These are phyloP conservation scores for Sesamia inferens DNA, from an alignment of 2,888 invertebrate genomes.

Conservation along the genomic window DNA sequence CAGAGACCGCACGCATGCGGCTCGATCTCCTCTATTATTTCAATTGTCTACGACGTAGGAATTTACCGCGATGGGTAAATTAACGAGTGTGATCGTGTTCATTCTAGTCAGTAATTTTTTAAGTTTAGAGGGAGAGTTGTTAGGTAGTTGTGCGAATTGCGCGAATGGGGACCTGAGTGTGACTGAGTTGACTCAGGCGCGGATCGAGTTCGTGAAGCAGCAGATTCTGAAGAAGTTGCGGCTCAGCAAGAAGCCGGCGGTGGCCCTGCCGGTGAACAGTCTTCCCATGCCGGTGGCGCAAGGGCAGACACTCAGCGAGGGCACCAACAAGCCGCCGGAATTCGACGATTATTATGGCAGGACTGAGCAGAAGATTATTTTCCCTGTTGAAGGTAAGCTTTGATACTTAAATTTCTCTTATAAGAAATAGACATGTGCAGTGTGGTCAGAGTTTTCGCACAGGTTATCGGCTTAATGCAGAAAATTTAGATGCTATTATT, in stretches of 20 bases:
- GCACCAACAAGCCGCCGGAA: slow-evolving; percentile 89
- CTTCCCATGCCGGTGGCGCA: slow-evolving; percentile 94
- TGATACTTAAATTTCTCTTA: background rate
- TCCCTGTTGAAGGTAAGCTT: slow-evolving; percentile 93
- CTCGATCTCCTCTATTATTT: slow-evolving; percentile 80
- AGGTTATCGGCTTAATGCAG: background rate
- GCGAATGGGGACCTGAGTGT: slow-evolving; percentile 84
- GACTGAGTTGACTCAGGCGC: slow-evolving; percentile 91
- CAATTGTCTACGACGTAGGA: slow-evolving; percentile 80
- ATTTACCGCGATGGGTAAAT: slow-evolving; percentile 71
- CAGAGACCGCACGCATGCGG: slow-evolving; percentile 79
- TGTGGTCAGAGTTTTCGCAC: background rate
- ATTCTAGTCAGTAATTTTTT: slow-evolving; percentile 79
- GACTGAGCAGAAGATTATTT: slow-evolving; percentile 95
- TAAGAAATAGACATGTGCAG: background rate
- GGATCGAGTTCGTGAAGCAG: slow-evolving; percentile 95
- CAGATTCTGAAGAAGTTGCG: slow-evolving; percentile 95
- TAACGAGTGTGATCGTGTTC: slow-evolving; percentile 75
- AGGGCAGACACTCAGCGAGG: slow-evolving; percentile 91
- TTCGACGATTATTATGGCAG: slow-evolving; percentile 95
- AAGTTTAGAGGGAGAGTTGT: slow-evolving; percentile 76
- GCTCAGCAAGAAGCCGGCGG: slow-evolving; percentile 93
- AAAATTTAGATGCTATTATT: background rate
- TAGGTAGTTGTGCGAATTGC: slow-evolving; percentile 83
- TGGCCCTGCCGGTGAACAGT: slow-evolving; percentile 90